A percentile compares a stretch with the other conserved stretches of the same genome.
phyloP scores from a whole-genome alignment of 2,113 vertebrate genomes.

The Numenius arquata region DNA sequence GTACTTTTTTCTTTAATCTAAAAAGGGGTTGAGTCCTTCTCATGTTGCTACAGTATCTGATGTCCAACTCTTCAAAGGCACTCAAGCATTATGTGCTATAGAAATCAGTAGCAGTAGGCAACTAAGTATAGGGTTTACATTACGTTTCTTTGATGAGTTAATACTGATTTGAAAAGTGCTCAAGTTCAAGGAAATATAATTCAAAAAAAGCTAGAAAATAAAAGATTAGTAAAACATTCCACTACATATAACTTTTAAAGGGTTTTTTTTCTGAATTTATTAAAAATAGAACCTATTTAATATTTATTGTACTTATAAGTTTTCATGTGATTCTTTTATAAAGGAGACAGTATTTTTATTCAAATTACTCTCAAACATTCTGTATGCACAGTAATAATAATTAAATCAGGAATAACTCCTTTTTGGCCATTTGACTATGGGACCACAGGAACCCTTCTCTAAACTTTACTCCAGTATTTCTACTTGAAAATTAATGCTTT shows the following conservation, averaged over 20 bases:
- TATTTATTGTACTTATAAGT: neutral
- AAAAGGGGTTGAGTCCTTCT: neutral
- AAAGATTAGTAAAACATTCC: neutral
- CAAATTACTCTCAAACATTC: neutral
- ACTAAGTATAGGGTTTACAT: neutral
- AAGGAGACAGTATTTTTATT: neutral
- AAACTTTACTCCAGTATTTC: neutral
- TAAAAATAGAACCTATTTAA: neutral
- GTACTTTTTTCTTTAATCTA: neutral
- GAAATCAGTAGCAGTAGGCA: neutral
- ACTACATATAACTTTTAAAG: neutral
- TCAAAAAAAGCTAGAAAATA: neutral
- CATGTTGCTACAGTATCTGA: neutral
- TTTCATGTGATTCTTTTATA: neutral
- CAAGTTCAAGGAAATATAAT: neutral
- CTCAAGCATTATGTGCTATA: neutral
- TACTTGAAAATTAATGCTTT: neutral
- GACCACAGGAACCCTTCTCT: neutral
- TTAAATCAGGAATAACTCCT: neutral
- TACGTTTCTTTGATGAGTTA: neutral
- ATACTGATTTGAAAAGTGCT: neutral
- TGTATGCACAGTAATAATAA: neutral
- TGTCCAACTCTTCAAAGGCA: neutral
- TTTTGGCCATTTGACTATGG: neutral
- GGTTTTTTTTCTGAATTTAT: neutral